A percentile compares a stretch with the other conserved stretches of the same genome.
These are phyloP conservation scores for Panurus biarmicus DNA, from an alignment of 2,113 vertebrate species.

Conservation along the genomic window DNA sequence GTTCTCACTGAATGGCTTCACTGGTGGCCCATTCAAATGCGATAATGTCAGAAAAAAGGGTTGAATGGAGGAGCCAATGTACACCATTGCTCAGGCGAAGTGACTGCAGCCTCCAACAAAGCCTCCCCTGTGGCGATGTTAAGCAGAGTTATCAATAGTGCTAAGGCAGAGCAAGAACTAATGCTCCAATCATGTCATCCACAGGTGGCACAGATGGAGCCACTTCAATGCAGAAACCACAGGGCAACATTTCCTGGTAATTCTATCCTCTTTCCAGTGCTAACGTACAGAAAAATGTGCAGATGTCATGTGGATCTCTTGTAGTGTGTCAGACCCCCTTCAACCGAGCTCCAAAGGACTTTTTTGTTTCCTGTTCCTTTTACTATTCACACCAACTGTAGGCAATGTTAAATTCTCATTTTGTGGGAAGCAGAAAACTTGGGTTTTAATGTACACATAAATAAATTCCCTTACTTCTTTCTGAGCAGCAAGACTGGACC, in stretches of 20 bases:
- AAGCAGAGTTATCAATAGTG: conserved; percentile 74
- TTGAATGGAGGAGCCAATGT: conserved; percentile 69
- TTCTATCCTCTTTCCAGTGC: conserved; percentile 58
- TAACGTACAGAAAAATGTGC: conserved; percentile 39
- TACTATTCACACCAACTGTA: conserved; percentile 21
- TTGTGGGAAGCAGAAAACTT: not conserved
- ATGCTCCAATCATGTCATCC: conserved; percentile 73
- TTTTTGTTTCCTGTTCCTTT: conserved; percentile 48
- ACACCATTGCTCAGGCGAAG: conserved; percentile 76
- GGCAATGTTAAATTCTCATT: conserved; percentile 41
- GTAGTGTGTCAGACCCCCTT: conserved; percentile 3
- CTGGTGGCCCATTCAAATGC: conserved; percentile 80
- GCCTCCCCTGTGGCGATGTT: conserved; percentile 69
- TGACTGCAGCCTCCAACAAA: conserved; percentile 73
- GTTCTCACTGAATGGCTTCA: conserved; percentile 76
- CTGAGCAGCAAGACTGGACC: not conserved
- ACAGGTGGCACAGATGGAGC: conserved; percentile 73
- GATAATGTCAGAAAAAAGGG: conserved; percentile 67
- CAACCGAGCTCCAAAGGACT: not conserved
- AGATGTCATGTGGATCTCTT: conserved; percentile 44
- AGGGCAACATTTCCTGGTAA: conserved; percentile 63
- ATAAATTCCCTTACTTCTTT: not conserved
- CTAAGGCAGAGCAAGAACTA: conserved; percentile 67
- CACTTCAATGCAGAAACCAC: conserved; percentile 67
- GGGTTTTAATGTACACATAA: not conserved